Evolutionary conservation across 2,113 vertebrate species (phyloP), one percentile per base, ranked within the genome.

Genomic region (Trichomycterus rosablanca): DNA sequence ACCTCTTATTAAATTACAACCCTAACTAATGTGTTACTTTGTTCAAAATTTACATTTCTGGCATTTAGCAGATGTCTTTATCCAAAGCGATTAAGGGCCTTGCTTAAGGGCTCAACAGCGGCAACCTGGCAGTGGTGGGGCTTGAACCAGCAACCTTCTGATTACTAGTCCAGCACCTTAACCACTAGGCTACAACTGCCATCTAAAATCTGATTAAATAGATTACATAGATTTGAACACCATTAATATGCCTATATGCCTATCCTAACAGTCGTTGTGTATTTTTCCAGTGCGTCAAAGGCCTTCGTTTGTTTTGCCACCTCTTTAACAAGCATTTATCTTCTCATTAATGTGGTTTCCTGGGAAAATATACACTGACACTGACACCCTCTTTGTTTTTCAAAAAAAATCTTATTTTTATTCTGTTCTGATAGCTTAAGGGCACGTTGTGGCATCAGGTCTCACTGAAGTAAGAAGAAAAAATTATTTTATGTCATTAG

Each of bases 401-500:
- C n/a, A 30, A 44, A n/a, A 15, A 48, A 64, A 48, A 39, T 46
- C 16, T 56, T 48, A 64, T 55, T 32, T 37, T 6, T 7, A 23
- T 37, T 64, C 42, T 54, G 40, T 35, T 63, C 8, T 30, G 42
- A 46, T 16, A 45, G 50, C 39, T 24, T 11, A 9, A 44, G 23
- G 61, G 60, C 48, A 53, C 11, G 2, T 12, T 11, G n/a, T 49
- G 30, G 44, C 45, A 50, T 15, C 15, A 16, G 46, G 44, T 45
- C 46, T 11, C 18, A 48, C 24, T 12, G n/a, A 26, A 23, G 50
- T 49, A 30, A 62, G 45, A 12, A 32, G 34, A 49, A 26, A 35
- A 30, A 43, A 65, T 48, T n/a, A 24, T 23, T 54, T 35, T 15
- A 39, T 19, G 55, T n/a, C 62, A 48, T 32, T 16, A 66, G 42